phyloP scores from a whole-genome alignment of 1,140 invertebrate genomes.

The Pseudachorutes palmiensis region DNA sequence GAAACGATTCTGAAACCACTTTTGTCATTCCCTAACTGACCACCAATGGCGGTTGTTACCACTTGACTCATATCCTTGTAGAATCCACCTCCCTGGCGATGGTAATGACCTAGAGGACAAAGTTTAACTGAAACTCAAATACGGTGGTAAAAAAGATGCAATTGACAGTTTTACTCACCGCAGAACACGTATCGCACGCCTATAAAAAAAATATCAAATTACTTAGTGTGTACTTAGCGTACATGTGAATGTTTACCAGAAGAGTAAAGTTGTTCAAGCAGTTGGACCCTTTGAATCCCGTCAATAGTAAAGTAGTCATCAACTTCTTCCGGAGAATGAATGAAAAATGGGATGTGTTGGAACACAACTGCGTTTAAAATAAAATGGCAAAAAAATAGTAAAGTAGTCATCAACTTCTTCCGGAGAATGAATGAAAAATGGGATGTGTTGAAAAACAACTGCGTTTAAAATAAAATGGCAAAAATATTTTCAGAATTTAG shows the following conservation, averaged over 20 bases:
- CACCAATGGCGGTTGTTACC: slow-evolving; percentile 48
- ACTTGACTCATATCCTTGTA: slow-evolving; percentile 47
- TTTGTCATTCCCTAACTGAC: slow-evolving; percentile 40
- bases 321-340: slow-evolving; percentile 43
- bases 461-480: slow-evolving; percentile 42
- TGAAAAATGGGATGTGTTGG: slow-evolving; percentile 53
- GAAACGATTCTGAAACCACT: slow-evolving; percentile 46
- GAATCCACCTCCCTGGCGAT: slow-evolving; percentile 48
- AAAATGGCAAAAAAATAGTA: slow-evolving; percentile 44
- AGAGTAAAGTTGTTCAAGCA: slow-evolving; percentile 45
- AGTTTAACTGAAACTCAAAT: slow-evolving; percentile 33
- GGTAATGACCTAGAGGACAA: slow-evolving; percentile 46
- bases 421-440: slow-evolving; percentile 46
- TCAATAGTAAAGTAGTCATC: slow-evolving; percentile 47
- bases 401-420: slow-evolving; percentile 46
- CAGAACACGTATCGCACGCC: slow-evolving; percentile 49
- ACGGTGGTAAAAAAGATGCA: slow-evolving; percentile 34
- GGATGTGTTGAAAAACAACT: slow-evolving; percentile 53
- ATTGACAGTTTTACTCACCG: too few species aligned
- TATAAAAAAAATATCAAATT: slow-evolving; percentile 28
- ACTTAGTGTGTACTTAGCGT: too few species aligned
- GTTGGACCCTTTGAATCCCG: slow-evolving; percentile 39
- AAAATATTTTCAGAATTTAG: too few species aligned
- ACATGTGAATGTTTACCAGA: slow-evolving; percentile 44
- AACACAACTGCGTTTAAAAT: slow-evolving; percentile 44